Evolutionary conservation across 2,113 vertebrate genomes (phyloP), one percentile per base, ranked within the genome.

Genomic region (Anarrhichthys ocellatus): DNA sequence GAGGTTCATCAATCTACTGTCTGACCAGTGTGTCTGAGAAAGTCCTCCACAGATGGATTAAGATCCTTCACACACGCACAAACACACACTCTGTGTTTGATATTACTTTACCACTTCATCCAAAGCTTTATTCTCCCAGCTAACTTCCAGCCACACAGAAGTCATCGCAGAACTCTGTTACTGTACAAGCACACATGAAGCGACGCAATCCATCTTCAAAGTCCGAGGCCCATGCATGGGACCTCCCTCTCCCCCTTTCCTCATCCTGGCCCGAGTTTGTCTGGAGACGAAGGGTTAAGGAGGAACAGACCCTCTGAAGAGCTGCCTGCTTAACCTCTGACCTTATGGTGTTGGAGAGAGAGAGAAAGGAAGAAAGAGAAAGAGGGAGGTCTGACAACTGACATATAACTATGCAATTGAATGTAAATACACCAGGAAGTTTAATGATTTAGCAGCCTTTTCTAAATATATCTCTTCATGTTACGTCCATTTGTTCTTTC

Each of bases 261-360:
- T 56, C 29, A n/a, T 61, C 52, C 70, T 32, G n/a, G 72, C 38
- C 72, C 38, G 54, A 73, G 44, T 83, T 86, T 81, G 86, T 86
- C 89, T 89, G 89, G 80, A 92, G 88, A 89, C 70, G 59, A 91
- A 86, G 91, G 92, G 93, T 94, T 94, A 94, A 94, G 90, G 87
- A 93, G 91, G 90, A 93, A 84, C 84, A 91, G 90, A 91, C 86
- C 86, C 87, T 88, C 83, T 89, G 82, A 94, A 91, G 92, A 89
- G 93, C 86, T 85, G 81, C 81, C 91, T 93, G 94, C 94, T 94
- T 94, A 94, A 92, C 94, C 92, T 89, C 77, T 78, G 91, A 91
- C 91, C 93, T 85, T 64, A 67, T 83, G 67, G 91, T 91, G 92
- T 84, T 81, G 65, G 87, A 78, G 56, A 86, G 78, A 82, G 76